Evolutionary conservation across 2,888 invertebrate species (phyloP), one percentile per base, ranked within the genome.

Genomic region (Noctua janthina): DNA sequence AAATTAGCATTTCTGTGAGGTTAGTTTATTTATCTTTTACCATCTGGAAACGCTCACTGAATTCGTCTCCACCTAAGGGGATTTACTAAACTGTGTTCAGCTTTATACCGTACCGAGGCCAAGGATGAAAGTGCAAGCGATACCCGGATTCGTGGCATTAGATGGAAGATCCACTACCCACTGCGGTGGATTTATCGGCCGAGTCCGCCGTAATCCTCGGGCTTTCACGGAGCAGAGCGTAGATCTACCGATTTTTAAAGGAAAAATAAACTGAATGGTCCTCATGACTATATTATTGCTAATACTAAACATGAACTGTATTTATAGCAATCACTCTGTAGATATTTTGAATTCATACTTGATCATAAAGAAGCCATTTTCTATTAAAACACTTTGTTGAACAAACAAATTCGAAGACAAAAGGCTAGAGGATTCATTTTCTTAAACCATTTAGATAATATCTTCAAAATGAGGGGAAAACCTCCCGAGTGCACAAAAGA

Each of bases 401-500:
- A 23, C 66, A 78, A 83, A 78, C 66, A 78, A 78, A 71, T 74
- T 82, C 23, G 39, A 62, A 79, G 68, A 83, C 79, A 87, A 87
- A 72, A 64, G 68, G 46, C 15, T 74, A 17, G 29, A 20, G 56
- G 78, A 77, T 79, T 76, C 39, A 77, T 73, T 82, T 81, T 74
- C 74, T 85, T 69, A 72, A 81, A 78, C 74, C 78, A 64, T 85
- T 85, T 85, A 83, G 85, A 85, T 85, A 77, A 49, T 72, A 87
- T 85, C 87, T 82, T 66, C 64, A 73, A 73, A 87, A 87, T 77
- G 76, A 87, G 69, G 69, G 39, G 39, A 77, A 73, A 74, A 75
- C 35, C 75, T 82, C 69, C 54, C 66, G 67, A 78, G 67, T 82
- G 75, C 74, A 79, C 76, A 81, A 81, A 84, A 82, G 71, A 81